A percentile compares a stretch with the other conserved stretches of the same genome.
Conservation (phyloP, 2,113 vertebrate genomes). For the Rhabdornis inornatus region DNA sequence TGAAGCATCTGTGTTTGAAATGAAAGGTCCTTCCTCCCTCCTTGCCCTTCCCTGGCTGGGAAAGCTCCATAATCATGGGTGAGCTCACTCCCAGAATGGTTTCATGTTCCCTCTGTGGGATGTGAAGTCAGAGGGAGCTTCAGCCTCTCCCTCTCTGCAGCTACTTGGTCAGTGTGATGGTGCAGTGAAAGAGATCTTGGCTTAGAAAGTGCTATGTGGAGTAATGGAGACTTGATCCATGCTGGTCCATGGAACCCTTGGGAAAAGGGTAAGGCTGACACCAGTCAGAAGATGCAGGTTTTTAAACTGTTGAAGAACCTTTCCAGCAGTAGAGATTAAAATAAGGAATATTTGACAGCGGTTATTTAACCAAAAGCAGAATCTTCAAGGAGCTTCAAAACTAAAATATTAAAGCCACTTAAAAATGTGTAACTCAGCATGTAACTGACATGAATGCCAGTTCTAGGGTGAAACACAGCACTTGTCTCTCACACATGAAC, state of each 20-base stretch:
- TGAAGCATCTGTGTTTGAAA: not conserved
- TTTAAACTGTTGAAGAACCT: not conserved
- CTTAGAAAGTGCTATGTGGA: not conserved
- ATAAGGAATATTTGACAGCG: not conserved
- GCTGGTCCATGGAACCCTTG: not conserved
- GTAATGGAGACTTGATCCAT: not conserved
- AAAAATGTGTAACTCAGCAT: not conserved
- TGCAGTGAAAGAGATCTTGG: not conserved
- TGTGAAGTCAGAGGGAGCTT: not conserved
- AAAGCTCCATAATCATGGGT: not conserved
- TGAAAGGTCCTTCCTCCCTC: not conserved
- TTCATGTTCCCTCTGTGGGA: not conserved
- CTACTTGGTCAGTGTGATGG: not conserved
- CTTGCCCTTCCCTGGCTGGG: not conserved
- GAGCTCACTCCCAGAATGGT: not conserved
- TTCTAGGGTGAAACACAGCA: not conserved
- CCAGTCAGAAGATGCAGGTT: not conserved
- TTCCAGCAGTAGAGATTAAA: not conserved
- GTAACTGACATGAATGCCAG: not conserved
- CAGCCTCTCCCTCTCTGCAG: not conserved
- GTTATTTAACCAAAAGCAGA: not conserved
- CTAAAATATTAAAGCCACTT: constrained; percentile 7
- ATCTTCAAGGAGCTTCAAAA: not conserved
- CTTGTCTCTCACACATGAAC: not conserved
- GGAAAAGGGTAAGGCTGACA: not conserved